Evolutionary conservation across 2,113 vertebrate genomes (phyloP).

Genomic region (Grammomys surdaster): DNA sequence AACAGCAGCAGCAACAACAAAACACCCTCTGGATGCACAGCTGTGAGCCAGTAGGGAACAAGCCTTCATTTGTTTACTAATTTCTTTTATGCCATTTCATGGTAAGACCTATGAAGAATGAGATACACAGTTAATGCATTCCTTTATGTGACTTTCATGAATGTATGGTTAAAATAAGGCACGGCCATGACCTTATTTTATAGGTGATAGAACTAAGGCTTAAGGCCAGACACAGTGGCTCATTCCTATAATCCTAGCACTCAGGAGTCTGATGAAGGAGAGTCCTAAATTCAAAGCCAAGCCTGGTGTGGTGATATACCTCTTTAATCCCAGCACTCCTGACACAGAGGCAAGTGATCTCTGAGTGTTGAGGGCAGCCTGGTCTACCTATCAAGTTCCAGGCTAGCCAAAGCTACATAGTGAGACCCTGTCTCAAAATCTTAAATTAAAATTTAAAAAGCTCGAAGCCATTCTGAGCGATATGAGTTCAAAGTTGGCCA

Average conservation of each 20-base stretch:
- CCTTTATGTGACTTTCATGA: background rate
- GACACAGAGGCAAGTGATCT: background rate
- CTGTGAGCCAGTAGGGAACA: background rate
- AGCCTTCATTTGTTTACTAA: conserved; percentile 3
- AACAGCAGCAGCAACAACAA: background rate
- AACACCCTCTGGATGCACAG: background rate
- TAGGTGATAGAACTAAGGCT: conserved; percentile 20
- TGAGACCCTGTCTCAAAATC: background rate
- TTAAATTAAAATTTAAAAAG: background rate
- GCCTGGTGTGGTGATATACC: background rate
- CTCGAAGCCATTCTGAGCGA: background rate
- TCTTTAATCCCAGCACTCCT: background rate
- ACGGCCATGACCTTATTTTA: background rate
- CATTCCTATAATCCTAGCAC: background rate
- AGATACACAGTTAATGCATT: background rate
- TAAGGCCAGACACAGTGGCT: background rate
- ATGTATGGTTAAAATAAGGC: background rate
- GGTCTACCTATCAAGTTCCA: background rate
- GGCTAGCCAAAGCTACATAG: background rate
- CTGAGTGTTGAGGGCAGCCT: background rate
- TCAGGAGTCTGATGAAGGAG: background rate
- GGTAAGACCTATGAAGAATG: conserved; percentile 35
- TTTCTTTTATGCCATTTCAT: background rate
- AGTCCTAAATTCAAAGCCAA: background rate
- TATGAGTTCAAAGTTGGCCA: background rate